Evolutionary conservation across 2,888 invertebrate species (phyloP).

Genomic region (Callyntrura guangdongensis): DNA sequence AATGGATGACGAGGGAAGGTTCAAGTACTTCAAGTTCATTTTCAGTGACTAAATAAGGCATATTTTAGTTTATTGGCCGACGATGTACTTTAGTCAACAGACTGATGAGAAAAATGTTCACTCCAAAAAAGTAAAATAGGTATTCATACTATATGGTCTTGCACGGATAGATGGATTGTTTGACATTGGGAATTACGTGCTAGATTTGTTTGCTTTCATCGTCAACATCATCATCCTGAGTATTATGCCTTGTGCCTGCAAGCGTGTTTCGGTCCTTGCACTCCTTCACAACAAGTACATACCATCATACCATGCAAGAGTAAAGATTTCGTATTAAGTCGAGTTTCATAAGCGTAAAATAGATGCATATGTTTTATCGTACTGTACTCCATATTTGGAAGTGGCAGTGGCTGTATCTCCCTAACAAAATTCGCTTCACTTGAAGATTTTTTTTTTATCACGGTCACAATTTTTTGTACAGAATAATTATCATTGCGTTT

Average conservation of each 20-base stretch:
- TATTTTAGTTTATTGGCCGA: conserved; percentile 40
- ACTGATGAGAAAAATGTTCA: neutral
- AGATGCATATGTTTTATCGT: conserved; percentile 38
- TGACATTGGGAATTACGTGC: conserved; percentile 9
- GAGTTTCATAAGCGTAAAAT: conserved; percentile 29
- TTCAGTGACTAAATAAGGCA: conserved; percentile 42
- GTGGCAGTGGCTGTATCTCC: conserved; percentile 23
- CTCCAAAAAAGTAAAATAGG: conserved; percentile 38
- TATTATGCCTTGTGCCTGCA: neutral
- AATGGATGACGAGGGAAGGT: neutral
- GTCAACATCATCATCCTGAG: neutral
- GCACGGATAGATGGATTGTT: neutral
- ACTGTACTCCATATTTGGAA: conserved; percentile 47
- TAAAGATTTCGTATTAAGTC: conserved; percentile 18
- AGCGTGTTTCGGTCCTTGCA: neutral
- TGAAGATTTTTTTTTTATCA: neutral
- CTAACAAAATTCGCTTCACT: conserved; percentile 39
- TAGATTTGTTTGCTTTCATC: conserved; percentile 32
- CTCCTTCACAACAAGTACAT: no score
- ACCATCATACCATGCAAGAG: no score
- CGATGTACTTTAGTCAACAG: neutral
- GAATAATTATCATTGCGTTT: neutral
- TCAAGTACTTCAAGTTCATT: conserved; percentile 43
- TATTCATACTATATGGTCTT: neutral
- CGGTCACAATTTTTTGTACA: neutral